Conservation (phyloP, 2,113 vertebrate genomes). For the Aviceda subcristata region DNA sequence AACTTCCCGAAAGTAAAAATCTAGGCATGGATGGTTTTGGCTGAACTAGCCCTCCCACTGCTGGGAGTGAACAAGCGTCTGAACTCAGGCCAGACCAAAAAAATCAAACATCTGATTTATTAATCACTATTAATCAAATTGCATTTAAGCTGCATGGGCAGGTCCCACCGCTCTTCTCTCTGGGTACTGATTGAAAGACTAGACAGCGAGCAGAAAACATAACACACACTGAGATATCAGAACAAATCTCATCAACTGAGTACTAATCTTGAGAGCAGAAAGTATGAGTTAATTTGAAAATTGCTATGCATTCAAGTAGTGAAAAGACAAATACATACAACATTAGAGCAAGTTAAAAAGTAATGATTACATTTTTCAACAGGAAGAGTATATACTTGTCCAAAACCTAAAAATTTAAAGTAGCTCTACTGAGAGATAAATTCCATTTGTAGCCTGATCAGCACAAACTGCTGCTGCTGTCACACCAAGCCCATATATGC, state of each 20-base stretch:
- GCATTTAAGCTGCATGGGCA: neutral
- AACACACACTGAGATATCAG: neutral
- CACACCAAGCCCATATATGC: neutral
- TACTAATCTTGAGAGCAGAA: neutral
- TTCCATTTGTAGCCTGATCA: neutral
- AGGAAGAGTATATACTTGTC: neutral
- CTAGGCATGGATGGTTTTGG: slow-evolving; percentile 33
- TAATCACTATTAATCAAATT: slow-evolving; percentile 2
- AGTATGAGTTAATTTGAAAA: neutral
- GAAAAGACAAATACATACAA: neutral
- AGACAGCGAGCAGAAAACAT: neutral
- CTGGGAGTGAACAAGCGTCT: slow-evolving; percentile 30
- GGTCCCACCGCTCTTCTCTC: neutral
- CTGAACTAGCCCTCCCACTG: slow-evolving; percentile 18
- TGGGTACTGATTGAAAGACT: neutral
- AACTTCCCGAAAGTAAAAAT: slow-evolving; percentile 60
- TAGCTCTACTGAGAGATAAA: neutral
- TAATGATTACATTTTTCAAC: neutral
- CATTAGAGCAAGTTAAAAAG: neutral
- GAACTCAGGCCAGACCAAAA: slow-evolving; percentile 9
- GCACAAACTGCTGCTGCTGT: neutral
- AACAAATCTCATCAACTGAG: neutral
- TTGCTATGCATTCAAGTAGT: neutral
- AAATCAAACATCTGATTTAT: slow-evolving; percentile 35
- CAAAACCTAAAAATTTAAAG: neutral